Base-by-base conservation (phyloP, 2,113 vertebrate genomes). In the Gorsachius goisagi region DNA sequence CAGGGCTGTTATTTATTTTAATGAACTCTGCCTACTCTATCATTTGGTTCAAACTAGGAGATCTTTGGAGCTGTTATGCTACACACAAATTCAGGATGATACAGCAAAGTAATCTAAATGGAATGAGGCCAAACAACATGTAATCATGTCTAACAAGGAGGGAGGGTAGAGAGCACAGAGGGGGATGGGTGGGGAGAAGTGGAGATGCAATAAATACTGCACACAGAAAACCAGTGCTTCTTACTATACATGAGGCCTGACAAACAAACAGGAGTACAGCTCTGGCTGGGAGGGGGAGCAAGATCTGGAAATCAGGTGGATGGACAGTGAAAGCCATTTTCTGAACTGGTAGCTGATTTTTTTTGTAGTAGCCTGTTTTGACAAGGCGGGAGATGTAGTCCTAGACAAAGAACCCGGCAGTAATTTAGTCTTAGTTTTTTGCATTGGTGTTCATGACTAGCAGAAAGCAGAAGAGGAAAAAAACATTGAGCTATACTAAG, bases 51-150 rank as follows among this genome's bases (percentile, higher is more conserved):
- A 75, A 27, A 82, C 81, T 24, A 74, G 52, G 63, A 90, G 86
- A 88, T 88, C 85, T 94, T 62, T 62, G 77, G 84, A 87, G 81
- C 60, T 92, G 79, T 81, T 88, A 59, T 12, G 44, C 68, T 78
- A n/a, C n/a, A 11, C 69, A 52, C 41, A 94, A 87, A 88, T 90
- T 90, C 78, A 64, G 85, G 82, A 95, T 83, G 92, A 93, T 90
- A 93, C 64, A 82, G 86, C 84, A 88, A 95, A 96, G 94, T 90
- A 91, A 94, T 92, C 87, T 81, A 89, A 93, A 78, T 83, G 95
- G 95, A 96, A 93, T 77, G 86, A 95, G 92, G 92, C 84, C 95
- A 95, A 93, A 88, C 88, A 97, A 94, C 85, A 66, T 91, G 73
- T 89, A 93, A 97, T 93, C 94, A 86, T 75, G 79, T 88, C 69